Evolutionary conservation across 2,888 invertebrate genomes (phyloP).

Genomic region (Phaedon cochleariae): DNA sequence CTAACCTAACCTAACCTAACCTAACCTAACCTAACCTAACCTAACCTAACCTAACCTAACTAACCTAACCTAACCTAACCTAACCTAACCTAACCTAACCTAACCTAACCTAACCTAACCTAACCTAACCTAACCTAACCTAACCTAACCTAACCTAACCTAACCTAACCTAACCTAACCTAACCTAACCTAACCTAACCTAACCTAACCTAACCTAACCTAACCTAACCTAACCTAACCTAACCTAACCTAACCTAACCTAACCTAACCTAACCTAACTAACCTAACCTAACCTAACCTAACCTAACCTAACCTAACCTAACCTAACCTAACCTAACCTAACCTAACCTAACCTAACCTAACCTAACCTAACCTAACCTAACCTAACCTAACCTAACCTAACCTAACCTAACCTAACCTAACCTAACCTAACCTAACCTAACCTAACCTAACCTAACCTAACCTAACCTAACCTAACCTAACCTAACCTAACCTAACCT

Average conservation of each 20-base stretch:
- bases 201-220: constrained; percentile 8
- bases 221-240: constrained; percentile 10
- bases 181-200: constrained; percentile 7
- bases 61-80: constrained; percentile 14
- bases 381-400: constrained; percentile 13
- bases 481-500: constrained; percentile 15
- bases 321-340: constrained; percentile 5
- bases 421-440: constrained; percentile 14
- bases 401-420: constrained; percentile 12
- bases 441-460: constrained; percentile 15
- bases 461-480: constrained; percentile 12
- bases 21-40: constrained; percentile 13
- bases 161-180: constrained; percentile 10
- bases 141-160: constrained; percentile 11
- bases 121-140: constrained; percentile 15
- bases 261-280: not conserved
- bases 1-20: constrained; percentile 14
- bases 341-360: constrained; percentile 10
- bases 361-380: constrained; percentile 10
- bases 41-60: constrained; percentile 13
- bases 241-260: constrained; percentile 11
- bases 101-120: constrained; percentile 14
- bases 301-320: constrained; percentile 1
- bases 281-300: constrained; percentile 2
- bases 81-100: constrained; percentile 13